Evolutionary conservation across 2,797 vertebrate genomes (phyloP).

Genomic region (Oreochromis mossambicus): DNA sequence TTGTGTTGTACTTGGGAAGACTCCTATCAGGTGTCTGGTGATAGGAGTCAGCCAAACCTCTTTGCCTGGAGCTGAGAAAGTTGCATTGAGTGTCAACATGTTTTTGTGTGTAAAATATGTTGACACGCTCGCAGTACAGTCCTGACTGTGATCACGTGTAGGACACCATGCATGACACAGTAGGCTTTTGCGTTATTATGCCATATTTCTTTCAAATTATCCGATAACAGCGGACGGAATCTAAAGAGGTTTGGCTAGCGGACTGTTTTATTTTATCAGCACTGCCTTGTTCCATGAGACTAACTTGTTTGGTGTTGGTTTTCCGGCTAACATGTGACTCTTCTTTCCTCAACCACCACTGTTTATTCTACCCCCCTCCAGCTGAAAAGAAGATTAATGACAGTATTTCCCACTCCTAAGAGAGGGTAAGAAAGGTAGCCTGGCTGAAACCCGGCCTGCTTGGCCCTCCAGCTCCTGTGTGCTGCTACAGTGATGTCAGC

Average conservation of each 20-base stretch:
- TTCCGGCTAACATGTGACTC: conserved; percentile 71
- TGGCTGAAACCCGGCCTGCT: conserved; percentile 55
- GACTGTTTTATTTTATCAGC: conserved; percentile 21
- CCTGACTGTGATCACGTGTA: not conserved
- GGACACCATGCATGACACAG: conserved; percentile 44
- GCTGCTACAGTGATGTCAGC: conserved; percentile 67
- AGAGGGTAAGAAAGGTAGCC: conserved; percentile 78
- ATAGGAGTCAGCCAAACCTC: conserved; percentile 72
- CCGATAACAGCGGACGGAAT: not conserved
- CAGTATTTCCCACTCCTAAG: conserved; percentile 75
- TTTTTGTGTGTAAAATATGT: conserved; percentile 42
- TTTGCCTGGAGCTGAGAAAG: conserved; percentile 38
- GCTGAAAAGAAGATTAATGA: conserved; percentile 79
- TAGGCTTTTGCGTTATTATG: conserved; percentile 16
- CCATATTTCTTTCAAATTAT: not conserved
- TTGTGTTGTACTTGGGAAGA: conserved; percentile 30
- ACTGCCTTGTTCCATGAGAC: conserved; percentile 56
- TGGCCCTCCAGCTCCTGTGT: conserved; percentile 64
- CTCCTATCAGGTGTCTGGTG: conserved; percentile 46
- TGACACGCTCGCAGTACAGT: not conserved
- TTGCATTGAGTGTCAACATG: conserved; percentile 15
- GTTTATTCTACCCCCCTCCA: conserved; percentile 69
- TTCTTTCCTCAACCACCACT: conserved; percentile 66
- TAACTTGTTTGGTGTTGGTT: conserved; percentile 69
- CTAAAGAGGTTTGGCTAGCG: conserved; percentile 69